Conservation (phyloP, 2,888 invertebrate genomes). For the Leptarthrus brevirostris region DNA sequence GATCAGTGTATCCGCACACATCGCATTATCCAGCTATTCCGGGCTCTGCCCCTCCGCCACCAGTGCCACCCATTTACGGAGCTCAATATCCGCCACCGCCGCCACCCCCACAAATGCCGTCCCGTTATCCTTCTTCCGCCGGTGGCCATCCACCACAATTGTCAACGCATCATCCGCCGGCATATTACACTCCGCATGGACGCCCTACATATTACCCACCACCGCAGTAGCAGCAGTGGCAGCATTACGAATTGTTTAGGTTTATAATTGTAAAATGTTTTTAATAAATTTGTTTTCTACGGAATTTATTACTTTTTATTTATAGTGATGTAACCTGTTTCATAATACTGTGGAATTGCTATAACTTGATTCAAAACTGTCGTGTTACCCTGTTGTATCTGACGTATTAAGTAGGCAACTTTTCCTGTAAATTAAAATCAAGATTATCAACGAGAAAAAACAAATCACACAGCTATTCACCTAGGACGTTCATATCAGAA, state of each 20-base stretch:
- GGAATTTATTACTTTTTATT: constrained; percentile 61
- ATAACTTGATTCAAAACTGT: constrained; percentile 62
- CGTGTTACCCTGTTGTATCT: constrained; percentile 60
- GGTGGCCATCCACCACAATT: constrained; percentile 47
- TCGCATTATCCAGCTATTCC: constrained; percentile 54
- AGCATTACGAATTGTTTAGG: background rate
- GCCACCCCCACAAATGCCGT: constrained; percentile 11
- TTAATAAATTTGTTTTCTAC: constrained; percentile 37
- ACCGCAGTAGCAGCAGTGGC: constrained; percentile 50
- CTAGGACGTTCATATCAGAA: constrained; percentile 64
- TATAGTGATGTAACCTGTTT: constrained; percentile 64
- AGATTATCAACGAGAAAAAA: background rate
- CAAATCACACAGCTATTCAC: constrained; percentile 59
- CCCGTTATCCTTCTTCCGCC: background rate
- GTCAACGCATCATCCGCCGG: constrained; percentile 46
- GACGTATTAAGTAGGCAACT: constrained; percentile 65
- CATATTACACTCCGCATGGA: constrained; percentile 47
- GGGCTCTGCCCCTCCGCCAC: constrained; percentile 59
- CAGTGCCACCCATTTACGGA: constrained; percentile 62
- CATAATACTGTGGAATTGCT: constrained; percentile 67
- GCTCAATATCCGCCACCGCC: constrained; percentile 68
- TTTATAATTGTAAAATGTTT: constrained; percentile 11
- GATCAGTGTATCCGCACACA: constrained; percentile 65
- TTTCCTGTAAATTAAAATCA: constrained; percentile 60
- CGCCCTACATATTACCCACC: constrained; percentile 54